Conservation (phyloP, 92 coral and sea anemone genomes). For the Virgularia gustaviana region DNA sequence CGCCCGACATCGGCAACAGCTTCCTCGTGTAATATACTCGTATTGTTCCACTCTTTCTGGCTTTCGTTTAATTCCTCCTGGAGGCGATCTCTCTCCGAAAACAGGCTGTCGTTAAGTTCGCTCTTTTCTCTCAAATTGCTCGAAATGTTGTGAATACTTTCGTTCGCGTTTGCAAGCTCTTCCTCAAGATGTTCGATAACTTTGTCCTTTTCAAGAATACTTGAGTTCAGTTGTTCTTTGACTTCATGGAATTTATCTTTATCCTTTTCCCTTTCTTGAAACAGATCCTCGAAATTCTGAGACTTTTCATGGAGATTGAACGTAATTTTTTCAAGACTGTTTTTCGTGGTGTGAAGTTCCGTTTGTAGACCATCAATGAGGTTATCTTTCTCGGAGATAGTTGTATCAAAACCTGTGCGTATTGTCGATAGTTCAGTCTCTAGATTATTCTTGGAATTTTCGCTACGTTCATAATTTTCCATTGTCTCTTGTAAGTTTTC, state of each 20-base stretch:
- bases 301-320: conserved; percentile 3
- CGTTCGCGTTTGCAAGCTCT: conserved; percentile 23
- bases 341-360: not conserved
- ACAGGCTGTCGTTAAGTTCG: not conserved
- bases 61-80: conserved; percentile 1
- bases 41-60: conserved; percentile 9
- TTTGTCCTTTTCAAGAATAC: conserved; percentile 3
- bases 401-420: not conserved
- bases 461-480: not conserved
- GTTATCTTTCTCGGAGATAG: not conserved
- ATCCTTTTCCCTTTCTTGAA: not conserved
- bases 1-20: conserved; percentile 3
- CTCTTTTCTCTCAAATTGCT: not conserved
- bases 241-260: not conserved
- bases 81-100: not conserved
- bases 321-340: not conserved
- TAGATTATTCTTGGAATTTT: not conserved
- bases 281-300: not conserved
- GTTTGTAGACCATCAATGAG: conserved; percentile 6
- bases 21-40: conserved; percentile 1
- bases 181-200: conserved; percentile 14
- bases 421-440: not conserved
- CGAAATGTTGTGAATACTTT: conserved; percentile 8
- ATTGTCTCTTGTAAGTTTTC: not conserved
- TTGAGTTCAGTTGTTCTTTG: conserved; percentile 12